Base-by-base conservation (phyloP, 2,888 invertebrate species). In the Thymelicus lineola region DNA sequence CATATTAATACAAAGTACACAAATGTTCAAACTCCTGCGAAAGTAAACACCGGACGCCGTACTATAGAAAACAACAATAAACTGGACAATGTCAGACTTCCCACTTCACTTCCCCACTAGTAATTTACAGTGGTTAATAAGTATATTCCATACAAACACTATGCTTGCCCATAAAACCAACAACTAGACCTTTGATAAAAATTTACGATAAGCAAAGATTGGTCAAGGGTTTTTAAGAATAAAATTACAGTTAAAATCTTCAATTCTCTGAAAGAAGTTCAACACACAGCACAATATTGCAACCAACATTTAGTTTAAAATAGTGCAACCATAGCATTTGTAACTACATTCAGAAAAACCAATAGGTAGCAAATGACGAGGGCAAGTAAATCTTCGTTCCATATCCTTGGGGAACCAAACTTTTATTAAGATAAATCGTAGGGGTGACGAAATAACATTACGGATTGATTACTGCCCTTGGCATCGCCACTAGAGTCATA, bases 341-440 rank as follows among this genome's bases (percentile, higher is more conserved):
- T 17, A 57, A 7, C 28, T n/a, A 17, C 14, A 10, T 46, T 17
- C 7, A 17, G 4, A 17, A 38, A 64, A 64, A 64, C 15, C 17
- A 60, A 61, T 50, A 36, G 20, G 61, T 67, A 60, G 12, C 17
- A 17, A 53, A 67, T 61, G n/a, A 45, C 53, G 61, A 61, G 62
- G 68, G 61, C 28, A 62, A 67, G 42, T 42, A 53, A 68, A 61
- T 46, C 79, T 75, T 78, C 79, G 66, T 76, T 73, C 77, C 78
- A 81, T 75, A 77, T 80, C 74, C 78, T 77, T 74, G 75, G 76
- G 79, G 67, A 77, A 76, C 79, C 75, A 75, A 77, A 80, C 76
- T 79, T 79, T 83, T 79, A 86, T 84, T 81, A 83, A 82, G 82
- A 87, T 84, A 80, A 84, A 86, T 85, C 17, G 62, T 57, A 42